phyloP scores from a whole-genome alignment of 2,797 vertebrate species.

The Valencia hispanica region DNA sequence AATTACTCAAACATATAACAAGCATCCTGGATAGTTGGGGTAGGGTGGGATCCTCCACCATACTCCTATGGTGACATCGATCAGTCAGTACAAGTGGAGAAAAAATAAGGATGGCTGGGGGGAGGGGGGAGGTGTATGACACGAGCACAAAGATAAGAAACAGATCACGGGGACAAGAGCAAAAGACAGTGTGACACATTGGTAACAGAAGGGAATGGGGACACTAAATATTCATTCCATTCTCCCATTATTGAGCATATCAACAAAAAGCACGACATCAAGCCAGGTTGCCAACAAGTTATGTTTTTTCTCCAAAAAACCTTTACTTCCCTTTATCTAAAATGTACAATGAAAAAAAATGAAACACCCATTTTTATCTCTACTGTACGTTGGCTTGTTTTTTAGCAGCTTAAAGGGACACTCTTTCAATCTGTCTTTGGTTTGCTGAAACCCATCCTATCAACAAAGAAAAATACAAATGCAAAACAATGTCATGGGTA shows the following conservation, averaged over 20 bases:
- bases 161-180: constrained; percentile 67
- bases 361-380: constrained; percentile 64
- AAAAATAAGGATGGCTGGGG: constrained; percentile 53
- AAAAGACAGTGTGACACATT: constrained; percentile 70
- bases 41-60: constrained; percentile 60
- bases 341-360: constrained; percentile 59
- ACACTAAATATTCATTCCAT: constrained; percentile 65
- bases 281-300: constrained; percentile 36
- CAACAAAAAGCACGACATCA: constrained; percentile 65
- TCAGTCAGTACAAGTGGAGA: constrained; percentile 67
- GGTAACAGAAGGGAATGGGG: constrained; percentile 73
- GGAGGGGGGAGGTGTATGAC: constrained; percentile 59
- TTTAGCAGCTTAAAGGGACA: constrained; percentile 80
- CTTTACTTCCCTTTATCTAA: constrained; percentile 53
- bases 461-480: constrained; percentile 57
- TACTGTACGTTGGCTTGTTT: constrained; percentile 61
- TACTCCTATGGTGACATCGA: constrained; percentile 69
- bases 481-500: constrained; percentile 58
- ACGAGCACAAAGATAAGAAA: constrained; percentile 69
- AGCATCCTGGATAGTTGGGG: constrained; percentile 65
- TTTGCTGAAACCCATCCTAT: constrained; percentile 76
- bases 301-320: constrained; percentile 23
- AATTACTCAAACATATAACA: constrained; percentile 85
- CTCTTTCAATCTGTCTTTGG: constrained; percentile 83
- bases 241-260: constrained; percentile 59